A percentile compares a stretch with the other conserved stretches of the same genome.
These are phyloP conservation scores for Chrysocyon brachyurus DNA, from an alignment of 2,797 vertebrate genomes.

Conservation along the genomic window DNA sequence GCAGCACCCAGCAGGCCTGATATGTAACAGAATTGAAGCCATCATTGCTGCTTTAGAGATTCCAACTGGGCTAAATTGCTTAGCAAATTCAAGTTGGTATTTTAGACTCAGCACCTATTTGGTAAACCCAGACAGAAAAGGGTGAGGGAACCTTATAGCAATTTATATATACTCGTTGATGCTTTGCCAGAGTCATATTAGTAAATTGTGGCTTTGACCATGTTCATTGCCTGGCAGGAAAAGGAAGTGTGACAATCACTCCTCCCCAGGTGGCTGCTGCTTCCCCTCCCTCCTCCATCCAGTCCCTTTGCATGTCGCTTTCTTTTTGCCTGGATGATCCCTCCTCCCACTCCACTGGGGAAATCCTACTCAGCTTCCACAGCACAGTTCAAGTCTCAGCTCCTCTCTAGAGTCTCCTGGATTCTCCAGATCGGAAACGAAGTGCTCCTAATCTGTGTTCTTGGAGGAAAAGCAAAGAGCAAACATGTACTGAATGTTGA, in stretches of 20 bases:
- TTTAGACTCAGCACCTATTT: neutral
- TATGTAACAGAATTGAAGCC: neutral
- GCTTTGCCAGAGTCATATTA: neutral
- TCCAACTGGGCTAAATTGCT: neutral
- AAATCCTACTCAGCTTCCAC: neutral
- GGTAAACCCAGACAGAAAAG: neutral
- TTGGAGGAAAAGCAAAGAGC: neutral
- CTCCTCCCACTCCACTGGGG: neutral
- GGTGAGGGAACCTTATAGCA: neutral
- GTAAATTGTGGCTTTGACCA: neutral
- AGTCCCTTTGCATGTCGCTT: neutral
- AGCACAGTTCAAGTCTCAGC: neutral
- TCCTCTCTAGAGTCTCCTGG: neutral
- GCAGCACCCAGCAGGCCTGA: too few species aligned
- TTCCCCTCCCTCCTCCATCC: fast-evolving
- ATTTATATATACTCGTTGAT: neutral
- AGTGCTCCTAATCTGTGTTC: neutral
- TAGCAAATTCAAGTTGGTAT: neutral
- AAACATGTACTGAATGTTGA: neutral
- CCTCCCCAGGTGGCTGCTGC: neutral
- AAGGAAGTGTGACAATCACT: neutral
- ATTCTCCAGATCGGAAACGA: neutral
- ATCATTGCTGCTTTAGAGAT: neutral
- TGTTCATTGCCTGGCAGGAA: neutral
- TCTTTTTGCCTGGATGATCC: neutral